Percentiles rank a stretch among this genome's conserved stretches.
These are phyloP conservation scores for Erpornis zantholeuca DNA, from an alignment of 2,113 vertebrate species.

Conservation along the genomic window DNA sequence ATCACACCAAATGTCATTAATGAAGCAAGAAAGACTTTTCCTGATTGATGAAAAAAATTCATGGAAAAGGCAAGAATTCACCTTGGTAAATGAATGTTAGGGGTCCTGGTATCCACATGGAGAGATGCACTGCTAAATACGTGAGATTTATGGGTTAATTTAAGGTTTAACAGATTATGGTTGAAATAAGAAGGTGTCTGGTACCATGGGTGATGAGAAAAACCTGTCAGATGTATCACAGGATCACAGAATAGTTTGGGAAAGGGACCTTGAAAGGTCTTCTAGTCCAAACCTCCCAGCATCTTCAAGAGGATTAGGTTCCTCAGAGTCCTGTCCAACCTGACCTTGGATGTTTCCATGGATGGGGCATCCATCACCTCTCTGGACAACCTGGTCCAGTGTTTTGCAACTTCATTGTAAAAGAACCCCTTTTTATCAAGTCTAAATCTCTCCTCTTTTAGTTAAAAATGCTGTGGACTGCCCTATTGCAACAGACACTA, in stretches of 20 bases:
- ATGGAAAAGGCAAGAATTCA: not conserved
- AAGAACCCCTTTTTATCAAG: not conserved
- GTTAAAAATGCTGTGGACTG: not conserved
- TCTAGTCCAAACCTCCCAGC: not conserved
- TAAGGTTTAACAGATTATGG: not conserved
- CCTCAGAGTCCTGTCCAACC: no score
- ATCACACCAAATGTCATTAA: not conserved
- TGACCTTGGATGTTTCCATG: not conserved
- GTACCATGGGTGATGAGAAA: not conserved
- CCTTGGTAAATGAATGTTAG: not conserved
- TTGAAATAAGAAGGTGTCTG: not conserved
- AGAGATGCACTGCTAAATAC: not conserved
- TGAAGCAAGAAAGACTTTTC: not conserved
- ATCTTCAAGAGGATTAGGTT: not conserved
- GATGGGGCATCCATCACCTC: not conserved
- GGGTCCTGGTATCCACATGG: not conserved
- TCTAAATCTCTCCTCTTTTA: not conserved
- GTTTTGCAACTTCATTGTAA: not conserved
- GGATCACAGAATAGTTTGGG: not conserved
- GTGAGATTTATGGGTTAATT: not conserved
- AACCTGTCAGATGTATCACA: not conserved
- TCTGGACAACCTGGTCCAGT: not conserved
- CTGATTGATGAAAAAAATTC: not conserved
- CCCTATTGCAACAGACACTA: not conserved
- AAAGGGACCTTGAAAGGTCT: not conserved